Conservation (phyloP, 2,888 invertebrate genomes). For the Orchesella flavescens region DNA sequence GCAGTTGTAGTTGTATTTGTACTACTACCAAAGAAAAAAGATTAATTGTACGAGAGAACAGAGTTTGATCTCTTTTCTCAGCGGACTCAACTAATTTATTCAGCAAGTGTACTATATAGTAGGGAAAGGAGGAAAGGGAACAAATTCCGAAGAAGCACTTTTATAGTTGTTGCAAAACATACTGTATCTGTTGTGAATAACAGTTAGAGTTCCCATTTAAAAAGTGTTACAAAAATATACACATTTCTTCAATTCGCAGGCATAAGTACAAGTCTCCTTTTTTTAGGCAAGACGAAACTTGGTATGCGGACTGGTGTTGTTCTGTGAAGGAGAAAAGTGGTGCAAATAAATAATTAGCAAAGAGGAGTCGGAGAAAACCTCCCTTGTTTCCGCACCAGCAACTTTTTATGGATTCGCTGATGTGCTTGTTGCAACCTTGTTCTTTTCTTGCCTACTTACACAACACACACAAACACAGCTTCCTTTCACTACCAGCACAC, state of each 20-base stretch:
- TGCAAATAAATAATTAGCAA: conserved; percentile 39
- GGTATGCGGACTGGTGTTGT: neutral
- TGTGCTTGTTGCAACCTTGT: neutral
- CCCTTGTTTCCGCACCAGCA: neutral
- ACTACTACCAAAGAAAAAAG: neutral
- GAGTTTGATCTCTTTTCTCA: conserved; percentile 14
- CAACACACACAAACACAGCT: neutral
- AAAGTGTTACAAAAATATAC: neutral
- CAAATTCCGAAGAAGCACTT: neutral
- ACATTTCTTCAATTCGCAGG: too few relatives aligned
- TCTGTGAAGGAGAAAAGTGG: neutral
- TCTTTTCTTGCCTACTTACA: neutral
- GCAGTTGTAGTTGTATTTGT: neutral
- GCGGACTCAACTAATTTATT: conserved; percentile 28
- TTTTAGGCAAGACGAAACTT: neutral
- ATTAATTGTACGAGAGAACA: conserved; percentile 2
- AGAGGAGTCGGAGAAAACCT: neutral
- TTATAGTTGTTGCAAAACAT: neutral
- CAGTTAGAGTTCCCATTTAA: neutral
- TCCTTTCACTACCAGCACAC: neutral
- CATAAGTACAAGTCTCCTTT: neutral
- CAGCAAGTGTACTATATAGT: conserved; percentile 2
- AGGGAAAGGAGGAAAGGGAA: neutral
- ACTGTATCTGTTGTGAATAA: neutral
- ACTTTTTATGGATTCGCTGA: neutral